A percentile compares a stretch with the other conserved stretches of the same genome.
Evolutionary conservation across 2,113 vertebrate species (phyloP).

Genomic region (Percopsis transmontana): DNA sequence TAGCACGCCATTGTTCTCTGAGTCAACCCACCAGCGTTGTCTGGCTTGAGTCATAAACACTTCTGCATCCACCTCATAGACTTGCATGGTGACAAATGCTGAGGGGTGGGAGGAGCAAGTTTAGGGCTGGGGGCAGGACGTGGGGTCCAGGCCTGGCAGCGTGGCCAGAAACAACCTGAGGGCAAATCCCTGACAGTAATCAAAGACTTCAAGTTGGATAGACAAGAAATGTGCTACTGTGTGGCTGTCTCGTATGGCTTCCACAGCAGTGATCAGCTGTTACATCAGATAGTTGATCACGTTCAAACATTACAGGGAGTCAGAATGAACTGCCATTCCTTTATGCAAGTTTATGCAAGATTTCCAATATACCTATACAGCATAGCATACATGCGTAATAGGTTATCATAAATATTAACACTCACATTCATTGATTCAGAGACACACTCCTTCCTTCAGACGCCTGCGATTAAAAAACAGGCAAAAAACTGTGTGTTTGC

Average conservation of each 20-base stretch:
- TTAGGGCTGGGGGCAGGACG: conserved; percentile 7
- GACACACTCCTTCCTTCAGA: background rate
- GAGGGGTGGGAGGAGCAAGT: conserved; percentile 7
- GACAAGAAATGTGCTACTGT: too few species aligned
- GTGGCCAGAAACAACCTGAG: conserved; percentile 17
- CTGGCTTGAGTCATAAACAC: conserved; percentile 29
- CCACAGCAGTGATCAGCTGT: too few species aligned
- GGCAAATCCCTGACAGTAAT: background rate
- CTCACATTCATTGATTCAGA: conserved; percentile 31
- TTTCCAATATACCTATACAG: too few species aligned
- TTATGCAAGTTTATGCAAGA: too few species aligned
- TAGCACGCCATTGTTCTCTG: conserved; percentile 19
- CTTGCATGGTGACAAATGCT: conserved; percentile 42
- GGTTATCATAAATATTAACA: background rate
- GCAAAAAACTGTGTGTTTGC: background rate
- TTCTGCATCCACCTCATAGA: conserved; percentile 56
- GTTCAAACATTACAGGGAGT: too few species aligned
- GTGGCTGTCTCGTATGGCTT: too few species aligned
- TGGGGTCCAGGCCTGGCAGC: conserved; percentile 5
- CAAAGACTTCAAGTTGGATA: background rate
- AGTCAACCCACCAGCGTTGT: conserved; percentile 57
- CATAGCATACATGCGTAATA: background rate
- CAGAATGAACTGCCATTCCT: too few species aligned
- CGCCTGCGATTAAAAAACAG: background rate
- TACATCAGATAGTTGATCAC: too few species aligned